Conservation (phyloP, 2,888 invertebrate genomes). For the Melipona beecheii region DNA sequence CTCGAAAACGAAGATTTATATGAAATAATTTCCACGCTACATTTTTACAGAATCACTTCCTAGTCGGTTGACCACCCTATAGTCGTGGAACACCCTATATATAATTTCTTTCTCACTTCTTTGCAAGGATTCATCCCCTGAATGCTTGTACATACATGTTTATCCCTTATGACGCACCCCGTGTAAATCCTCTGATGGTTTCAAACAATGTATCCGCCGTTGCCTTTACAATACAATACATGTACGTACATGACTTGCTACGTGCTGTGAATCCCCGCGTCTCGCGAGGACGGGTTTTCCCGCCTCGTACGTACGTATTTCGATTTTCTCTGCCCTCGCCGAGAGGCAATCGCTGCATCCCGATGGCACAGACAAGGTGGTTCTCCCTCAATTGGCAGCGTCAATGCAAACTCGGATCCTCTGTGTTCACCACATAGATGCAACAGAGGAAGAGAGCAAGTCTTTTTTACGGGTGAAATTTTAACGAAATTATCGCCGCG, state of each 20-base stretch:
- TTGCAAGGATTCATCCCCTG: no score
- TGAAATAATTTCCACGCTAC: no score
- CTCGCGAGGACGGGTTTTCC: conserved; percentile 10
- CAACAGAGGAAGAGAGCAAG: background rate
- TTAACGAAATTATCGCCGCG: background rate
- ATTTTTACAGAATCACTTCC: no score
- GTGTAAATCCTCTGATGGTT: background rate
- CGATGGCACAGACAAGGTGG: background rate
- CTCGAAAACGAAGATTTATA: no score
- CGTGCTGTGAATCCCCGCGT: background rate
- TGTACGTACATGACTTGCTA: background rate
- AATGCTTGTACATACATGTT: no score
- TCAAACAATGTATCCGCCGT: background rate
- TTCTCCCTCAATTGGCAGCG: background rate
- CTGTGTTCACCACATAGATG: background rate
- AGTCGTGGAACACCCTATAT: no score
- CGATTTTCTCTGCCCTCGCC: conserved; percentile 7
- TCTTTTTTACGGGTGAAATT: background rate
- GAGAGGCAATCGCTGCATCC: conserved; percentile 1
- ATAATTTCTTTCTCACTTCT: no score
- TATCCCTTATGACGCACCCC: no score
- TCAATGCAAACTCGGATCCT: background rate
- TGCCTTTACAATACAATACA: background rate
- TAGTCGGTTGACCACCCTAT: no score
- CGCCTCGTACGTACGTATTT: background rate